Base-by-base conservation (phyloP, 1,140 invertebrate genomes). In the Antheraea pernyi region DNA sequence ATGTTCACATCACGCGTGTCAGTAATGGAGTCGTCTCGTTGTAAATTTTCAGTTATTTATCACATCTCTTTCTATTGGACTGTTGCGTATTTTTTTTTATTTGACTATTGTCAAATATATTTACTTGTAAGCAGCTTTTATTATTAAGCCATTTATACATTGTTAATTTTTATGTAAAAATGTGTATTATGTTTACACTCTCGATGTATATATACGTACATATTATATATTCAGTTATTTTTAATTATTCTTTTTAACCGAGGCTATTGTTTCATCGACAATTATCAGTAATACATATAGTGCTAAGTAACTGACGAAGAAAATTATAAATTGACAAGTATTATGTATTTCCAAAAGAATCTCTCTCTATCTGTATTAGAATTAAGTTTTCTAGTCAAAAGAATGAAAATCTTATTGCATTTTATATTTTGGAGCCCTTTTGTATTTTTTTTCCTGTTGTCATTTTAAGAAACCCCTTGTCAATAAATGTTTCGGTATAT, bases 321-420 rank as follows among this genome's bases (percentile, higher is more conserved):
- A 67, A 82, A 66, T 59, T 78, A 72, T 62, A 76, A 74, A 53
- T 65, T 36, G 78, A 74, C 75, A 89, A 91, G 88, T 91, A 91
- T 91, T 91, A 91, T 81, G 78, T 71, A 79, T 76, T 80, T 83
- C 74, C 82, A 81, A 85, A 84, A 84, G 88, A 91, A 90, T 89
- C 86, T 91, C 86, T 87, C 46, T 53, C 46, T 53, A 5, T 53
- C 84, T 87, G 86, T 89, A 89, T 88, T 88, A 89, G 83, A 80
- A 82, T 83, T 84, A 89, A 86, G 83, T 79, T 84, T 87, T 91
- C 89, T 91, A 91, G 89, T 91, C 89, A 91, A 91, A 89, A 30
- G 90, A 90, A 80, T 86, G 3, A 9, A 61, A 61, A 30, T 30
- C 60, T 84, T 87, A 79, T 82, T 83, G 71, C 68, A 65, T 53